A percentile compares a stretch with the other conserved stretches of the same genome.
Conservation (phyloP, 2,797 vertebrate genomes). For the Cryptoblepharus egeriae region DNA sequence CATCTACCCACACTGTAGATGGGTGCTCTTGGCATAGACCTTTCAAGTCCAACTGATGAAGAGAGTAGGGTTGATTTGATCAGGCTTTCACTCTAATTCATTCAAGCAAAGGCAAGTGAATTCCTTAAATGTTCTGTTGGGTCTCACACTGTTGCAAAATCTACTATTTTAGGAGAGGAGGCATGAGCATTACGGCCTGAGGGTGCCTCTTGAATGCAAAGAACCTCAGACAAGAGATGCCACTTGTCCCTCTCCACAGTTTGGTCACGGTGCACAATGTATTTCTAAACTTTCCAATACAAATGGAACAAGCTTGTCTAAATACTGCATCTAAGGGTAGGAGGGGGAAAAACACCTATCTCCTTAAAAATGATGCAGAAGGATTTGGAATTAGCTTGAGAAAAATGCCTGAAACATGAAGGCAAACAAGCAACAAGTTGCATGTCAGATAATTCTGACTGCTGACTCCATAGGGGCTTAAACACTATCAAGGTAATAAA, state of each 20-base stretch:
- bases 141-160: background rate
- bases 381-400: background rate
- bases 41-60: background rate
- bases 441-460: background rate
- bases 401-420: background rate
- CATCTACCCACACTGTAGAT: background rate
- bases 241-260: background rate
- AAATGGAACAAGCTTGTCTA: slow-evolving; percentile 67
- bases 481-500: slow-evolving; percentile 18
- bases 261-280: slow-evolving; percentile 38
- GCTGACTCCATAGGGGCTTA: background rate
- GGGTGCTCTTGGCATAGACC: slow-evolving; percentile 3
- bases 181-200: background rate
- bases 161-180: background rate
- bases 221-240: background rate
- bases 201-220: slow-evolving; percentile 13
- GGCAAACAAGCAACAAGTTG: slow-evolving; percentile 5
- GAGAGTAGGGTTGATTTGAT: background rate
- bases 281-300: slow-evolving; percentile 56
- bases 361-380: slow-evolving; percentile 4
- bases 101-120: slow-evolving; percentile 1
- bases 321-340: slow-evolving; percentile 66
- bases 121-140: background rate
- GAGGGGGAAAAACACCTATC: slow-evolving; percentile 28
- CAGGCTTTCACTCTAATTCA: background rate